Evolutionary conservation across 2,113 vertebrate genomes (phyloP).

Genomic region (Pardalotus punctatus): DNA sequence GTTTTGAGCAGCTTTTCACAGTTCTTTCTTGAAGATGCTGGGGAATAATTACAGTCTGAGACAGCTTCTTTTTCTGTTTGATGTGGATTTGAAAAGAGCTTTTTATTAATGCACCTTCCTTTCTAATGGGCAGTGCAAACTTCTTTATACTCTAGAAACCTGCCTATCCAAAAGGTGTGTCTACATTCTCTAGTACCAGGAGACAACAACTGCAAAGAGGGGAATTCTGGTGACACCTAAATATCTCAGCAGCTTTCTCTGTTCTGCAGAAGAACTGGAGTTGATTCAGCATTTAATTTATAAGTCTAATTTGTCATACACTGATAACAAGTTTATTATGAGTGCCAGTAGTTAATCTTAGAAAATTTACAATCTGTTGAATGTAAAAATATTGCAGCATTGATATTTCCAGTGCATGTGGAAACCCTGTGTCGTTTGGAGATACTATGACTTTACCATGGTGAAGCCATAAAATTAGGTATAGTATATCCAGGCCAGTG

Average conservation of each 20-base stretch:
- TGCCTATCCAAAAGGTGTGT: background rate
- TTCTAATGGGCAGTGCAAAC: background rate
- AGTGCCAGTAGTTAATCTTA: background rate
- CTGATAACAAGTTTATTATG: background rate
- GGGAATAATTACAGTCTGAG: background rate
- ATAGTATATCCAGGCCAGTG: background rate
- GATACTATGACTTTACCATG: background rate
- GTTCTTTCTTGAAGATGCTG: background rate
- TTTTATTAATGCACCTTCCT: background rate
- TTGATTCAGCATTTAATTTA: background rate
- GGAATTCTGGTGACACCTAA: background rate
- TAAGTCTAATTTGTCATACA: background rate
- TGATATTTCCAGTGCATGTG: background rate
- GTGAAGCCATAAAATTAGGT: background rate
- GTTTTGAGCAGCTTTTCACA: background rate
- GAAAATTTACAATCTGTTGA: background rate
- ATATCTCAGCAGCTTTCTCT: background rate
- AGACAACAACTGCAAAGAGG: background rate
- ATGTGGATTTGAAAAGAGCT: background rate
- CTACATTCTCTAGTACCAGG: background rate
- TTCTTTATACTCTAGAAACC: background rate
- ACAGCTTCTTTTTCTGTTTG: background rate
- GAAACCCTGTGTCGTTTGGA: background rate
- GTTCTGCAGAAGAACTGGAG: background rate
- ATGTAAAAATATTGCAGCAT: background rate